phyloP scores from a whole-genome alignment of 2,113 vertebrate genomes.

The Pipa parva region DNA sequence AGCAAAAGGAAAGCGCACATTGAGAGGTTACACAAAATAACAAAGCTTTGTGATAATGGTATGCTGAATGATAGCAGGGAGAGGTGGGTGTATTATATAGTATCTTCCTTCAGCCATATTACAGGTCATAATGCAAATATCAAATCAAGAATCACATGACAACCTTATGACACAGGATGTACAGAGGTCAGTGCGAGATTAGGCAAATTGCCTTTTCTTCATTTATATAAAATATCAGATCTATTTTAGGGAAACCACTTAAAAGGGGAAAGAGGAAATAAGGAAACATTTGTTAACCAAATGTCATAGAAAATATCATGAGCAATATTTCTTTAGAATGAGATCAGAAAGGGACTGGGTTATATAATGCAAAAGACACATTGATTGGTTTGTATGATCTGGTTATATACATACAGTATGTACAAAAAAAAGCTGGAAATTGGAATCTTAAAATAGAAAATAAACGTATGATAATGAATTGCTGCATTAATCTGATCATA shows the following conservation, averaged over 20 bases:
- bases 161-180: slow-evolving; percentile 1
- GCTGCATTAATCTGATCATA: too few species aligned
- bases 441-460: too few species aligned
- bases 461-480: too few species aligned
- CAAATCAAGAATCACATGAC: slow-evolving; percentile 6
- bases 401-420: background rate
- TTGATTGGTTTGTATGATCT: background rate
- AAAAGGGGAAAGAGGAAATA: slow-evolving; percentile 25
- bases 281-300: slow-evolving; percentile 39
- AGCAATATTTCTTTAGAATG: background rate
- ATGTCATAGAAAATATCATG: slow-evolving; percentile 7
- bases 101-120: slow-evolving; percentile 1
- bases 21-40: slow-evolving; percentile 12
- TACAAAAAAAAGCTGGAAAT: too few species aligned
- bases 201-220: background rate
- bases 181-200: background rate
- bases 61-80: slow-evolving; percentile 21
- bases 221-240: slow-evolving; percentile 16
- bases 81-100: background rate
- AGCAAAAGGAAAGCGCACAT: background rate
- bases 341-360: background rate
- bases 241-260: slow-evolving; percentile 34
- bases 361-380: background rate
- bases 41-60: slow-evolving; percentile 6
- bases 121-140: slow-evolving; percentile 10